phyloP scores from a whole-genome alignment of 2,113 vertebrate species.

The Heterocephalus glaber region DNA sequence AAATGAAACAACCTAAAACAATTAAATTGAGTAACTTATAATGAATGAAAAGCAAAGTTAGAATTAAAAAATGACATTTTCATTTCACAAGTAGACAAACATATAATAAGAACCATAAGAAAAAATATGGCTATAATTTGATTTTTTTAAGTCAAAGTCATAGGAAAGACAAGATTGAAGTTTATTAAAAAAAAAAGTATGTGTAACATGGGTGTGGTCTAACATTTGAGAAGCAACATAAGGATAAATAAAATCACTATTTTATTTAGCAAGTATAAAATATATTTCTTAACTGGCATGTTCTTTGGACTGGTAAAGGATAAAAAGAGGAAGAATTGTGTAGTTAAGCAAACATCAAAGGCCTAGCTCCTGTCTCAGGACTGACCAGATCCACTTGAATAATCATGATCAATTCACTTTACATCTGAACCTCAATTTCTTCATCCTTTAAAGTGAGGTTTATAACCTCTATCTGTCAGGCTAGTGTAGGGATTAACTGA shows the following conservation, averaged over 20 bases:
- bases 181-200: slow-evolving; percentile 50
- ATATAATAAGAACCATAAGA: slow-evolving; percentile 46
- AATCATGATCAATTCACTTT: neutral
- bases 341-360: slow-evolving; percentile 16
- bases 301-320: slow-evolving; percentile 2
- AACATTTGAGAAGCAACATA: slow-evolving; percentile 49
- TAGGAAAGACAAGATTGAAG: slow-evolving; percentile 55
- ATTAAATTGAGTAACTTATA: slow-evolving; percentile 15
- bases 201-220: neutral
- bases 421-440: slow-evolving; percentile 27
- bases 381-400: neutral
- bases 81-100: slow-evolving; percentile 52
- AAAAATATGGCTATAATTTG: slow-evolving; percentile 30
- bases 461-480: neutral
- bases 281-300: slow-evolving; percentile 41
- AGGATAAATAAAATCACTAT: slow-evolving; percentile 23
- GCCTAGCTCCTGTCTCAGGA: neutral
- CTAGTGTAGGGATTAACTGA: neutral
- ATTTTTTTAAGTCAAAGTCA: slow-evolving; percentile 14
- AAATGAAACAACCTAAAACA: neutral
- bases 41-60: slow-evolving; percentile 36
- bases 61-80: slow-evolving; percentile 63
- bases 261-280: slow-evolving; percentile 37
- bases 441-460: slow-evolving; percentile 5
- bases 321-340: neutral